Conservation (phyloP, 2,113 vertebrate genomes). For the Tetrax tetrax region DNA sequence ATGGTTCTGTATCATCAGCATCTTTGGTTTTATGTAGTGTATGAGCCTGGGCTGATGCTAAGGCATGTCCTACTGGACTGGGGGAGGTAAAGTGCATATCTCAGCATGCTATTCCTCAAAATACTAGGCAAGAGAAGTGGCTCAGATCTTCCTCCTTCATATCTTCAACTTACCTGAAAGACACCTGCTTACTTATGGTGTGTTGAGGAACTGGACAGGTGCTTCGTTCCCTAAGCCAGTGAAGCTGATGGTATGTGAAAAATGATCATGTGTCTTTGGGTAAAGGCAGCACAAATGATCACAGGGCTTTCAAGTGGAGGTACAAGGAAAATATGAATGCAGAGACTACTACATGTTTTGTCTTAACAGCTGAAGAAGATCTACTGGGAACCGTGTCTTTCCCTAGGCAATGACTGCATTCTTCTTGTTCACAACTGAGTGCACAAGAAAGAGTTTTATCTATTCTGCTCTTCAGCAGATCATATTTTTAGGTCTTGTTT, state of each 20-base stretch:
- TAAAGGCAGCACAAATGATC: not conserved
- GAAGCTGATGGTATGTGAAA: not conserved
- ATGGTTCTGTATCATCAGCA: not conserved
- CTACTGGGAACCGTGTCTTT: not conserved
- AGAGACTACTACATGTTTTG: not conserved
- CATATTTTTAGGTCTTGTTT: not conserved
- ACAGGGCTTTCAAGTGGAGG: not conserved
- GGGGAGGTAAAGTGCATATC: not conserved
- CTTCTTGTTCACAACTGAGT: not conserved
- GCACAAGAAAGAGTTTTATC: not conserved
- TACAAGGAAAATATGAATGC: not conserved
- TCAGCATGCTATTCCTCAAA: not conserved
- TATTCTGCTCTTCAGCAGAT: not conserved
- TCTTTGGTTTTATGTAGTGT: not conserved
- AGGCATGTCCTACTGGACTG: not conserved
- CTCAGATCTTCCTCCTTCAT: not conserved
- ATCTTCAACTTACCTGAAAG: not conserved
- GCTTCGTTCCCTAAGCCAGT: not conserved
- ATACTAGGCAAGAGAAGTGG: not conserved
- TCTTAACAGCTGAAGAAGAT: not conserved
- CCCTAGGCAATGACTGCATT: not conserved
- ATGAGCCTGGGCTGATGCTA: not conserved
- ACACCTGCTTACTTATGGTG: accelerated
- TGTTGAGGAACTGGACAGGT: not conserved
- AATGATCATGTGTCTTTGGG: not conserved